Percentiles rank a stretch among this genome's conserved stretches.
phyloP scores from a whole-genome alignment of 2,113 vertebrate species.

The Puma concolor region DNA sequence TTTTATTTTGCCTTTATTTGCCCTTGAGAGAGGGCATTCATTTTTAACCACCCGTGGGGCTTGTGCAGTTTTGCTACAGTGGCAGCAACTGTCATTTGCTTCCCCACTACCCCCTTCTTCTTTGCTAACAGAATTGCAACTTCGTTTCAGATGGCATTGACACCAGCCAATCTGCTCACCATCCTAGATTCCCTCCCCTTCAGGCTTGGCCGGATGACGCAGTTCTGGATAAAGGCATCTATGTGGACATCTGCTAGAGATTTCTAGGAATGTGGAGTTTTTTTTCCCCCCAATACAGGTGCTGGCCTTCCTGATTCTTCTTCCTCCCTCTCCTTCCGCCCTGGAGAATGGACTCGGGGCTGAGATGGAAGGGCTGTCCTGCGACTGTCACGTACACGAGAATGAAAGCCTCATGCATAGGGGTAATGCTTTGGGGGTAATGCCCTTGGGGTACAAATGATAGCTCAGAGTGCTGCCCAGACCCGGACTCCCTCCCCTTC shows the following conservation, averaged over 20 bases:
- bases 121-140: conserved; percentile 32
- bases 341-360: neutral
- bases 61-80: neutral
- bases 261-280: neutral
- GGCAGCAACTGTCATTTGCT: neutral
- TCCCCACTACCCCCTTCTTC: neutral
- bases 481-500: neutral
- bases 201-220: neutral
- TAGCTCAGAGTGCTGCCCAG: neutral
- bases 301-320: neutral
- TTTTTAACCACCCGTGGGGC: neutral
- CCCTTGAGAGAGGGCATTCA: neutral
- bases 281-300: neutral
- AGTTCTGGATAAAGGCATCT: neutral
- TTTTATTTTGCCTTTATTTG: conserved; percentile 30
- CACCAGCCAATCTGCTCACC: neutral
- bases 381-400: neutral
- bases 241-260: neutral
- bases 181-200: neutral
- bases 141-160: neutral
- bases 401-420: neutral
- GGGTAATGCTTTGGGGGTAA: neutral
- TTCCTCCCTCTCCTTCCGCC: conserved; percentile 1
- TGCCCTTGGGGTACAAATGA: neutral
- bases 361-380: neutral